Evolutionary conservation across 2,113 vertebrate genomes (phyloP).

Genomic region (sheep (Ovis aries)): DNA sequence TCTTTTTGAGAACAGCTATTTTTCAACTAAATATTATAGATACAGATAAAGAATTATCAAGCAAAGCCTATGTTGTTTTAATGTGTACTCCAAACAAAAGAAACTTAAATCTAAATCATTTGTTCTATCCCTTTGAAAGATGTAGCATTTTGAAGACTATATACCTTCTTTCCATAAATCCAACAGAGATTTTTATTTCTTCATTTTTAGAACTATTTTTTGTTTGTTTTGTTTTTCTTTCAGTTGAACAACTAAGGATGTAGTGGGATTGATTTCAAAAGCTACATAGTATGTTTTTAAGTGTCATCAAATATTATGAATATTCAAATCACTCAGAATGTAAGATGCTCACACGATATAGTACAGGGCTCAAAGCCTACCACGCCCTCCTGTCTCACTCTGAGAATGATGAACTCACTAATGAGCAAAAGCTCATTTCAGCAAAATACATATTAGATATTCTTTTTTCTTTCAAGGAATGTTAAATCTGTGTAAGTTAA

Average conservation of each 20-base stretch:
- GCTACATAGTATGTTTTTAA: neutral
- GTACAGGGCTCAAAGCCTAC: neutral
- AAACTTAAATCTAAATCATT: neutral
- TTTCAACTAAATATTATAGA: neutral
- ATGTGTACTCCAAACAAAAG: constrained; percentile 2
- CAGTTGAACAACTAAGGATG: neutral
- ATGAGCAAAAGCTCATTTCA: neutral
- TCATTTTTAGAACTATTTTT: neutral
- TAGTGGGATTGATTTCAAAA: neutral
- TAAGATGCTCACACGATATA: neutral
- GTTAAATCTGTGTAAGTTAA: neutral
- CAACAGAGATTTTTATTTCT: neutral
- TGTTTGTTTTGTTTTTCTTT: neutral
- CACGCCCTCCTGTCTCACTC: neutral
- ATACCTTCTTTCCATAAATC: neutral
- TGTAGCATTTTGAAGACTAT: neutral
- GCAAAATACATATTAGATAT: neutral
- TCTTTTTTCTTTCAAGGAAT: neutral
- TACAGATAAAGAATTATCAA: neutral
- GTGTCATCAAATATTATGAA: neutral
- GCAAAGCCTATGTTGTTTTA: neutral
- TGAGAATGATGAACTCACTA: neutral
- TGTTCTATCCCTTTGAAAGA: neutral
- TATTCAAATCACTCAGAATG: neutral
- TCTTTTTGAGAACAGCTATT: neutral